phyloP scores from a whole-genome alignment of 2,888 invertebrate species.

The Ditula angustiorana region DNA sequence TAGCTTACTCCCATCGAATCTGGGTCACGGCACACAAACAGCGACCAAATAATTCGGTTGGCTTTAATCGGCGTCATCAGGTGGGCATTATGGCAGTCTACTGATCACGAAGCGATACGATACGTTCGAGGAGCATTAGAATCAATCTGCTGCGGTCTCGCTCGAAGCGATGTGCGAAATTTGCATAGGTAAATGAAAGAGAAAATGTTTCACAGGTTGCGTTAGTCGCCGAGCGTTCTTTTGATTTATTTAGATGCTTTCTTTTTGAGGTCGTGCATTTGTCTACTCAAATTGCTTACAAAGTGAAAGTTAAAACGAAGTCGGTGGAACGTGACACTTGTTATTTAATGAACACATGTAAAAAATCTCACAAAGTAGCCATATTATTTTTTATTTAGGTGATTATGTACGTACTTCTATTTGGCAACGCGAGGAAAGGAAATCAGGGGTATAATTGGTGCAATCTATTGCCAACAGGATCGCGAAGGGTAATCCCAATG shows the following conservation, averaged over 20 bases:
- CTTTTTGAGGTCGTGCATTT: conserved; percentile 69
- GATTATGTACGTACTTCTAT: not conserved
- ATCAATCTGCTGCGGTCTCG: conserved; percentile 32
- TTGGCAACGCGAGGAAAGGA: not conserved
- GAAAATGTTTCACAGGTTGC: conserved; percentile 64
- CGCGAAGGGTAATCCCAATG: conserved; percentile 93
- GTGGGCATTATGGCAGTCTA: conserved; percentile 42
- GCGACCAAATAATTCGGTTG: conserved; percentile 52
- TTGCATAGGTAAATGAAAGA: conserved; percentile 64
- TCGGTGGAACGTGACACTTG: conserved; percentile 61
- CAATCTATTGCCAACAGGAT: conserved; percentile 85
- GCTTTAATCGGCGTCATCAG: conserved; percentile 45
- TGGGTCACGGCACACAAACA: conserved; percentile 70
- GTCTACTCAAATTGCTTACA: conserved; percentile 62
- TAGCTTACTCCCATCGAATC: conserved; percentile 63
- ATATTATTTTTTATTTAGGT: conserved; percentile 16
- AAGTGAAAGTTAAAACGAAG: conserved; percentile 73
- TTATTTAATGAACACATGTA: conserved; percentile 49
- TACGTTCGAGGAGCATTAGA: conserved; percentile 24
- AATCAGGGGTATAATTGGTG: conserved; percentile 1
- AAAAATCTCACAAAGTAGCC: conserved; percentile 48
- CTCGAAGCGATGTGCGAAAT: conserved; percentile 47
- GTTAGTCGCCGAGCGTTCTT: conserved; percentile 55
- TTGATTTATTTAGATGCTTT: conserved; percentile 71
- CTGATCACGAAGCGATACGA: conserved; percentile 45